A percentile compares a stretch with the other conserved stretches of the same genome.
phyloP scores from a whole-genome alignment of 1,140 invertebrate genomes.

The fruit fly (Drosophila melanogaster) region DNA sequence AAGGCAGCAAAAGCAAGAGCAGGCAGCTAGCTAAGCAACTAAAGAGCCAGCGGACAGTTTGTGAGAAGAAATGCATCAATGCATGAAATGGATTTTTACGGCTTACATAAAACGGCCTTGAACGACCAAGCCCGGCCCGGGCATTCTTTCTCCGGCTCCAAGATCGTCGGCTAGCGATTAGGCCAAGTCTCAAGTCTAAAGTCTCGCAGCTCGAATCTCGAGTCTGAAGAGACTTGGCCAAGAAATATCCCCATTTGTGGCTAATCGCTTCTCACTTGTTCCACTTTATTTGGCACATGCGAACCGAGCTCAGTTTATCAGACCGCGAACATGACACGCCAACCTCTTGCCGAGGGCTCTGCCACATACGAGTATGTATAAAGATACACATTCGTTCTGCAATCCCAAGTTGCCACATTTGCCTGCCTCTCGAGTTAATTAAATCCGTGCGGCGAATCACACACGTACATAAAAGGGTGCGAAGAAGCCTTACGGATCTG shows the following conservation, averaged over 20 bases:
- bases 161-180: slow-evolving; percentile 24
- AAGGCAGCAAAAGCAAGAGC: slow-evolving; percentile 16
- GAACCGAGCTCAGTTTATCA: slow-evolving; percentile 39
- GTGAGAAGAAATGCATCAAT: slow-evolving; percentile 80
- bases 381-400: slow-evolving; percentile 19
- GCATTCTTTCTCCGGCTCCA: slow-evolving; percentile 51
- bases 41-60: slow-evolving; percentile 50
- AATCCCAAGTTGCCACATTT: slow-evolving; percentile 21
- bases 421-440: slow-evolving; percentile 36
- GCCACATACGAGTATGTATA: background rate
- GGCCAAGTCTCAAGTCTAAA: background rate
- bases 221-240: slow-evolving; percentile 14
- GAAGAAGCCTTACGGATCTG: background rate
- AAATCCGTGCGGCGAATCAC: background rate
- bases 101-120: slow-evolving; percentile 83
- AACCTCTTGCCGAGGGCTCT: slow-evolving; percentile 25
- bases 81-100: slow-evolving; percentile 83
- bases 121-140: slow-evolving; percentile 30
- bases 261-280: slow-evolving; percentile 58
- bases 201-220: background rate
- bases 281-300: slow-evolving; percentile 66
- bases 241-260: slow-evolving; percentile 25
- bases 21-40: slow-evolving; percentile 8
- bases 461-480: background rate
- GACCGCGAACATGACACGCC: slow-evolving; percentile 31